Base-by-base conservation (phyloP, 1,140 invertebrate species). In the Rhopalosiphum maidis region DNA sequence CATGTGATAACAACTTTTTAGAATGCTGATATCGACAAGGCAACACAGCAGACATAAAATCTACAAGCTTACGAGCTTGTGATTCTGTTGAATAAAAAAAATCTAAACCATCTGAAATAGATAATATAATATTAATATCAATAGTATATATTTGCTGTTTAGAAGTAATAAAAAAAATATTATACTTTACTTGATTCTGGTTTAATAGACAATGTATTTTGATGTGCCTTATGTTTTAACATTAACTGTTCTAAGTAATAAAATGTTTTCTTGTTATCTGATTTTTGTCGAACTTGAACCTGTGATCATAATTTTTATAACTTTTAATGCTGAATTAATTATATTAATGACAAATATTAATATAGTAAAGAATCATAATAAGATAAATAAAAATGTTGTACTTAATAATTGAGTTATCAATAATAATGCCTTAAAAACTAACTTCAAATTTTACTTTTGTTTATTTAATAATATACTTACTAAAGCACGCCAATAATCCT, bases 241-340 rank as follows among this genome's bases (percentile, higher is more conserved):
- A 99, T 99, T 83, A 99, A 95, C 95, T 99, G 99, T 95, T 99
- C 99, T 94, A 99, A 96, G 95, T 99, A 99, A 95, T 98, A 99
- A 95, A 99, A 98, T 1, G 99, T 99, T 95, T 99, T 99, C 95
- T 99, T 99, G 95, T 99, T 99, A 93, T 98, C 97, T 1, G 97
- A 96, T 95, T 98, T 97, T 95, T 99, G 98, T 85, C 98, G 95
- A 1, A 98, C 96, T 96, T 98, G 98, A 51, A 98, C 97, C 95
- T 97, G 94, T 55, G 94, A 94, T 60, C 11, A 83, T 35, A 83
- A 55, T 86, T 21, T 41, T 1, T 85, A 43, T 21, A 86, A 86
- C 23, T 46, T 30, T 86, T 46, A 86, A 86, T 46, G 3, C 0
- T 43, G 11, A 21, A 77, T 77, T 77, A 86, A 86, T 46, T 21